Evolutionary conservation across 1,140 invertebrate genomes (phyloP).

Genomic region (Campoletis sonorensis): DNA sequence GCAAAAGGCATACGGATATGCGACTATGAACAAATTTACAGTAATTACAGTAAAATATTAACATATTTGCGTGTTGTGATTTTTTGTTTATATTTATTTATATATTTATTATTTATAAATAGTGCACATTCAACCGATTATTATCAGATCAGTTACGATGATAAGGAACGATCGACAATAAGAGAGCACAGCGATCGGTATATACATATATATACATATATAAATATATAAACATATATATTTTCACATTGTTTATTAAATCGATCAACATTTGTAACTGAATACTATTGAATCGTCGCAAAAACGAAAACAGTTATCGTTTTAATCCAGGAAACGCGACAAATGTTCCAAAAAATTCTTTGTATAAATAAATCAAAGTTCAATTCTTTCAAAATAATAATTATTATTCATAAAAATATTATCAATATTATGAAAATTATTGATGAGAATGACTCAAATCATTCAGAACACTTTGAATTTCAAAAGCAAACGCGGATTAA

Average conservation of each 20-base stretch:
- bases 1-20: constrained; percentile 46
- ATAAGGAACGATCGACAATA: constrained; percentile 25
- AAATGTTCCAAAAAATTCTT: too few species aligned
- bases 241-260: background rate
- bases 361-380: too few species aligned
- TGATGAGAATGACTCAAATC: too few species aligned
- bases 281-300: too few species aligned
- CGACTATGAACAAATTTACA: constrained; percentile 73
- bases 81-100: too few species aligned
- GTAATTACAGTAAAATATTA: constrained; percentile 66
- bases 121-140: constrained; percentile 62
- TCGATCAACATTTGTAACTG: too few species aligned
- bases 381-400: too few species aligned
- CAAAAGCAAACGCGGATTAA: background rate
- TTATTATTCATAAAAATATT: too few species aligned
- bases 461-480: too few species aligned
- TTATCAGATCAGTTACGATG: constrained; percentile 54
- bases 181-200: constrained; percentile 20
- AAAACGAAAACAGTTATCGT: too few species aligned
- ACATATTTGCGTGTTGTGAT: constrained; percentile 49
- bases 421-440: too few species aligned
- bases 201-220: background rate
- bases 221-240: background rate
- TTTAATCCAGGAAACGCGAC: too few species aligned
- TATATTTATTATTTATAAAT: constrained; percentile 60